phyloP scores from a whole-genome alignment of 2,888 invertebrate species.

The Lasioglossum figueresi region DNA sequence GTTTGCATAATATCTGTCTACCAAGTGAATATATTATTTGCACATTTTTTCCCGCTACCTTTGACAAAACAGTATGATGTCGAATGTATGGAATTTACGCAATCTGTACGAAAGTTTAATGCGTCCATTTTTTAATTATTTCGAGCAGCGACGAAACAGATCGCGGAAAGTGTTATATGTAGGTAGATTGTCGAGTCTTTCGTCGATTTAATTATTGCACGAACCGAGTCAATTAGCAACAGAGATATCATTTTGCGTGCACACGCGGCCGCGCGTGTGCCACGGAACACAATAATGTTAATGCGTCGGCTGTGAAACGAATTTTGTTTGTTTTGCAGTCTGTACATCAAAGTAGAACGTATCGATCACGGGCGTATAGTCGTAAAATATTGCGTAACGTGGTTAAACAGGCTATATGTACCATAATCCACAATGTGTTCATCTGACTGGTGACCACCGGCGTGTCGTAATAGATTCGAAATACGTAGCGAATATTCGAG shows the following conservation, averaged over 20 bases:
- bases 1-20: background rate
- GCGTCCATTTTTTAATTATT: background rate
- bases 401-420: background rate
- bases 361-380: background rate
- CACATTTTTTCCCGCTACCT: background rate
- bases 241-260: background rate
- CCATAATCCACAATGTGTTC: background rate
- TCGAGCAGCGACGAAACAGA: background rate
- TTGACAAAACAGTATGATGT: background rate
- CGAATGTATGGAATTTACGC: background rate
- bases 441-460: background rate
- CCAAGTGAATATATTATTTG: background rate
- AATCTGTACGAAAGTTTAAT: background rate
- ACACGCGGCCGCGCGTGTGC: background rate
- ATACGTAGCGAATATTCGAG: background rate
- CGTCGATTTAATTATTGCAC: background rate
- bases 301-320: background rate
- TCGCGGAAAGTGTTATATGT: background rate
- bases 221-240: background rate
- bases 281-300: background rate
- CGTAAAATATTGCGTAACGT: slow-evolving; percentile 1
- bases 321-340: background rate
- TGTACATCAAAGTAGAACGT: background rate
- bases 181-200: background rate
- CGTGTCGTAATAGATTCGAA: background rate